These are phyloP conservation scores for Tetrapedia diversipes DNA, from an alignment of 2,888 invertebrate species.

Conservation along the genomic window DNA sequence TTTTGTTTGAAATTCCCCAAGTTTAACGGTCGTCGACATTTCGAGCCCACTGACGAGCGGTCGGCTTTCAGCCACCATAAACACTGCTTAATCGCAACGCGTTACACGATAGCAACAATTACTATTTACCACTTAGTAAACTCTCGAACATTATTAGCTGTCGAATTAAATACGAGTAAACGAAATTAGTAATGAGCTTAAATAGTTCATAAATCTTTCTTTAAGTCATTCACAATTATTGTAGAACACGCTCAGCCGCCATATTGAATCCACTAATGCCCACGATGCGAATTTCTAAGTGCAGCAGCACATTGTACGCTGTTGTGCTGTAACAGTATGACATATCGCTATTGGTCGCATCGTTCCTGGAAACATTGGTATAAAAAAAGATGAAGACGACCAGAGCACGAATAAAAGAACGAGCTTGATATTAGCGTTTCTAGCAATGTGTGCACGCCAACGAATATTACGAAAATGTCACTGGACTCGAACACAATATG, in stretches of 20 bases:
- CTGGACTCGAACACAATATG: constrained; percentile 37
- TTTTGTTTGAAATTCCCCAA: constrained; percentile 49
- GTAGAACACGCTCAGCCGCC: neutral
- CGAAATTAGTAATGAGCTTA: too few relatives aligned
- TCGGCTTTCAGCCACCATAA: constrained; percentile 30
- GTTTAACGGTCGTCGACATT: constrained; percentile 49
- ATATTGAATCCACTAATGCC: neutral
- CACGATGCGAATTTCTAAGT: neutral
- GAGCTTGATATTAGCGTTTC: constrained; percentile 34
- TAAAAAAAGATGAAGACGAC: constrained; percentile 17
- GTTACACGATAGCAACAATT: constrained; percentile 24
- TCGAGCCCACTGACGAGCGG: constrained; percentile 25
- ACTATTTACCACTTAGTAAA: neutral
- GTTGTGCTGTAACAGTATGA: neutral
- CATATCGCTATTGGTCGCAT: constrained; percentile 45
- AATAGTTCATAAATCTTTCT: too few relatives aligned
- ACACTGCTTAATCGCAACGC: constrained; percentile 35
- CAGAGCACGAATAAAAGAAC: constrained; percentile 42
- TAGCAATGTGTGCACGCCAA: constrained; percentile 32
- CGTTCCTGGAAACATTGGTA: constrained; percentile 35
- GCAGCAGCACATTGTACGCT: neutral
- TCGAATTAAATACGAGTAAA: neutral
- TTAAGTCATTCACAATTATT: neutral
- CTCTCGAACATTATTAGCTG: neutral
- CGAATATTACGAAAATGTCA: constrained; percentile 44